Conservation (phyloP, 2,113 vertebrate genomes). For the Morphnarchus princeps region DNA sequence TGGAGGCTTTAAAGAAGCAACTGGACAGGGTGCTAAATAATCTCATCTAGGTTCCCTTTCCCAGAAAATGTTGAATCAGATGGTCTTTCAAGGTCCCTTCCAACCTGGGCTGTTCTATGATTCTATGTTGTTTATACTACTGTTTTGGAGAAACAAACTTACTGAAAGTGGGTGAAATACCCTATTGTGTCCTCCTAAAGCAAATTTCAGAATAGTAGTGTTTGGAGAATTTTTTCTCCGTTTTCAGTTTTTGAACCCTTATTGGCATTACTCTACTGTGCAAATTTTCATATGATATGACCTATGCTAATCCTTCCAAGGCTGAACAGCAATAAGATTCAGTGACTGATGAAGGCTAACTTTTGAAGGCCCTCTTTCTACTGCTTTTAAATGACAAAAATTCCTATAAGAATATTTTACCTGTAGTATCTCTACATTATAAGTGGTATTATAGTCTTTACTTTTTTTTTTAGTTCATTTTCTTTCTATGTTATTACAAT, state of each 20-base stretch:
- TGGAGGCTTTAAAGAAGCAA: not conserved
- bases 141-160: not conserved
- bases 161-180: not conserved
- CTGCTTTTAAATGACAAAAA: not conserved
- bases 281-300: not conserved
- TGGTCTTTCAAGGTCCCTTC: not conserved
- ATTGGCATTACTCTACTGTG: not conserved
- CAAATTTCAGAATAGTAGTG: not conserved
- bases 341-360: not conserved
- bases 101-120: not conserved
- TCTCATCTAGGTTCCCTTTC: not conserved
- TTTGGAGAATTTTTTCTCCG: not conserved
- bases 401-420: not conserved
- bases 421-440: not conserved
- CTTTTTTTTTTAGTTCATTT: not conserved
- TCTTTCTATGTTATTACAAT: not conserved
- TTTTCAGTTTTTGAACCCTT: not conserved
- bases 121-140: not conserved
- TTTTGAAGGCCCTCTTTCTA: not conserved
- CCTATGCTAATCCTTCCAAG: not conserved
- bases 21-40: not conserved
- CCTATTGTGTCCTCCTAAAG: not conserved
- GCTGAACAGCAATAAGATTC: not conserved
- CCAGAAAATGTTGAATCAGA: not conserved
- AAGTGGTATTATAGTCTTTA: not conserved